Base-by-base conservation (phyloP, 2,888 invertebrate genomes). In the Pteria penguin region DNA sequence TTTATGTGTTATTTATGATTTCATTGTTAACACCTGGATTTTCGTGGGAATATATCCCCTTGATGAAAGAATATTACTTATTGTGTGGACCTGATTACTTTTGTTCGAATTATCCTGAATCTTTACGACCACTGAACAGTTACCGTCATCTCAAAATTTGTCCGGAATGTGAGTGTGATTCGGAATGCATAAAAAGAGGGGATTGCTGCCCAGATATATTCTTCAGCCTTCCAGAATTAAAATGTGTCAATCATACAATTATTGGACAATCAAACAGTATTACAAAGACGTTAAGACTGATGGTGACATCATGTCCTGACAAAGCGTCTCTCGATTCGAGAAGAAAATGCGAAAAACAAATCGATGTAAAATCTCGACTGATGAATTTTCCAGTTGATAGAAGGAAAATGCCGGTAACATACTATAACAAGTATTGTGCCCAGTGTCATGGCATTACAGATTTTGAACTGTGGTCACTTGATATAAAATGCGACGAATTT, bases 171-270 rank as follows among this genome's bases (percentile, higher is more conserved):
- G 3, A 24, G 11, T 60, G 60, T 60, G 60, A 60, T 60, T 8
- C 18, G 18, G 27, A 22, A 26, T 60, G 60, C 18, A 27, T 60
- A 26, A 11, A 1, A 8, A 4, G 60, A 60, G 60, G 27, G 11
- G 60, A 60, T 26, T 60, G 60, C 27, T 60, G 60, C 27, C 26
- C 60, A 4, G 60, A 60, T 60, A 8, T 60, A 4, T 60, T 26
- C 27, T 60, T 60, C 27, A 26, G 11, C 5, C 8, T 60, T 4
- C 60, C 60, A 18, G 60, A 60, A 18, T 27, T 26, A 60, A 27
- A 26, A 11, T 60, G 60, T 27, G 60, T 60, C 4, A 60, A 60
- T 18, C 4, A 14, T 26, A 60, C 60, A 3, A 60, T 60, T 8
- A 26, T 60, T 4, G 8, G 4, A 0, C 26, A 8, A 4, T 18